These are phyloP conservation scores for Enteromius unitaeniatus DNA, from an alignment of 2,797 vertebrate genomes.

Conservation along the genomic window DNA sequence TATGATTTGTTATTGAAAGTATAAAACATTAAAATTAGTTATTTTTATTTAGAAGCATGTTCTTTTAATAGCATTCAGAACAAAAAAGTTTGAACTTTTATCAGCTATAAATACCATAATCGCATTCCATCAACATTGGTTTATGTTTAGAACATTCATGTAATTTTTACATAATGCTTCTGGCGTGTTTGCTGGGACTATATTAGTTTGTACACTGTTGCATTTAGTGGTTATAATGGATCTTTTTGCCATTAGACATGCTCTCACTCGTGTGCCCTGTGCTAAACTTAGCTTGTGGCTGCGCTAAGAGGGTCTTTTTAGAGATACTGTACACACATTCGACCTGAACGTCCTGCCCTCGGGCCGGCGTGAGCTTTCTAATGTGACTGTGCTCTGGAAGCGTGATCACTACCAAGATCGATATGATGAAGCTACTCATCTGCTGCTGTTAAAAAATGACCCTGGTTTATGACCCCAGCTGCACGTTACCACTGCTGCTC, in stretches of 20 bases:
- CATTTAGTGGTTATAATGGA: not conserved
- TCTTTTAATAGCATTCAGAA: not conserved
- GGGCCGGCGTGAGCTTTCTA: not conserved
- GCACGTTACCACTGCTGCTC: slow-evolving; percentile 3
- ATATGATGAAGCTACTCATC: slow-evolving; percentile 32
- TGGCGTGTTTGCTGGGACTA: not conserved
- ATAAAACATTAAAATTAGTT: not conserved
- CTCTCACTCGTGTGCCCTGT: not conserved
- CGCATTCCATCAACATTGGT: not conserved
- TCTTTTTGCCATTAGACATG: not conserved
- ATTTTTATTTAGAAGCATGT: not conserved
- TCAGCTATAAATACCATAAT: not conserved
- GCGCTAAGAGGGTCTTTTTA: not conserved
- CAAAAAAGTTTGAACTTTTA: not conserved
- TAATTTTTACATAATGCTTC: not conserved
- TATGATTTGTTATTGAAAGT: not conserved
- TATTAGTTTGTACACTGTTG: slow-evolving; percentile 3
- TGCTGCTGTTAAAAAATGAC: slow-evolving; percentile 4
- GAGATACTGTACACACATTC: not conserved
- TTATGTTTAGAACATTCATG: not conserved
- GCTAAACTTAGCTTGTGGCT: slow-evolving; percentile 2
- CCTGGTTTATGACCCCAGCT: slow-evolving; percentile 6
- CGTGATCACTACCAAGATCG: slow-evolving; percentile 1
- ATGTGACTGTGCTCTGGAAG: slow-evolving; percentile 19
- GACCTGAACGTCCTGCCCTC: slow-evolving; percentile 19